A percentile compares a stretch with the other conserved stretches of the same genome.
Evolutionary conservation across 53 echinoderm and acorn worm genomes (phyloP).

Genomic region (Echinometra lucunter): DNA sequence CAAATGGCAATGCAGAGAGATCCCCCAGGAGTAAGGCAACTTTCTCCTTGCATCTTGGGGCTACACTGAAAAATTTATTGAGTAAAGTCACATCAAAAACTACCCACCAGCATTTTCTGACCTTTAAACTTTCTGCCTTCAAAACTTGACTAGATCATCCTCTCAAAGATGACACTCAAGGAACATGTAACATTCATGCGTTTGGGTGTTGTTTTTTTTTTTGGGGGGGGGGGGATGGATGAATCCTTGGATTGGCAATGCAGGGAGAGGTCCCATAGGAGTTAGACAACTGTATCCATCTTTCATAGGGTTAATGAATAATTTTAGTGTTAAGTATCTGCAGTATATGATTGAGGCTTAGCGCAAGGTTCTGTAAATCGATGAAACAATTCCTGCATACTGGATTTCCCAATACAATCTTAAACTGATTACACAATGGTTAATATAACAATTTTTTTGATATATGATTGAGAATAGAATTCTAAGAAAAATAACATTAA

Average conservation of each 20-base stretch:
- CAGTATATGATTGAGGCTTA: not conserved
- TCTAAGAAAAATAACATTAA: too few species aligned
- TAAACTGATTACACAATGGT: too few species aligned
- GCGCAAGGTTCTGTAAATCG: not conserved
- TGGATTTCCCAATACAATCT: not conserved
- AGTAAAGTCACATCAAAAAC: not conserved
- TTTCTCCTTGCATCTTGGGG: too few species aligned
- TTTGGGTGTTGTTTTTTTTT: too few species aligned
- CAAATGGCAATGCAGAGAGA: too few species aligned
- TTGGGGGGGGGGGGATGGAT: too few species aligned
- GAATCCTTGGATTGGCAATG: slow-evolving; percentile 3
- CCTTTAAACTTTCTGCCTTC: not conserved
- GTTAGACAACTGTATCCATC: slow-evolving; percentile 16
- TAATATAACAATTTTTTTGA: too few species aligned
- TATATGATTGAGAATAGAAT: too few species aligned
- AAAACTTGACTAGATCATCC: not conserved
- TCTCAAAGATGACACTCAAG: not conserved
- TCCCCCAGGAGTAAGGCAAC: too few species aligned
- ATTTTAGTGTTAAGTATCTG: not conserved
- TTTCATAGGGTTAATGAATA: slow-evolving; percentile 25
- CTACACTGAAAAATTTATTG: not conserved
- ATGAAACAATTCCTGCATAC: not conserved
- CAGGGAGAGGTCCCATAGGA: not conserved
- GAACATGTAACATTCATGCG: not conserved
- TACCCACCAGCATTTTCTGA: not conserved